These are phyloP conservation scores for Hydropsyche tenuis DNA, from an alignment of 1,140 invertebrate genomes.

Conservation along the genomic window DNA sequence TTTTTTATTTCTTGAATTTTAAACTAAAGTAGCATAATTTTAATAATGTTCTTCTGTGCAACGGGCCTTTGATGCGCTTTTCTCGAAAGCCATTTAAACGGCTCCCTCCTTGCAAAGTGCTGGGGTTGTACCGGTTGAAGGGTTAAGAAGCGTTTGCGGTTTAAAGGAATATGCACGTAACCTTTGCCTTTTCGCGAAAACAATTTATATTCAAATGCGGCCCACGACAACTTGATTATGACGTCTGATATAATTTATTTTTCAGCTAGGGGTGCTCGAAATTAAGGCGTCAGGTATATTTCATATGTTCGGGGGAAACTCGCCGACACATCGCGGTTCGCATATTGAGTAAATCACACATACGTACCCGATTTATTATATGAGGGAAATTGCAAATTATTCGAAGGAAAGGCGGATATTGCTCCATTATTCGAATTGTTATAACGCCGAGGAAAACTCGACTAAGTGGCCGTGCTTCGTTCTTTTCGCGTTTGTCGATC, in stretches of 20 bases:
- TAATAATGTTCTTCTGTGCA: not conserved
- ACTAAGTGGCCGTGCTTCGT: not conserved
- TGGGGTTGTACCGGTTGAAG: conserved; percentile 24
- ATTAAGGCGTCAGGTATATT: conserved; percentile 30
- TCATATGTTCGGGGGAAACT: conserved; percentile 2
- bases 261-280: conserved; percentile 43
- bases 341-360: not conserved
- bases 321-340: not conserved
- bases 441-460: not conserved
- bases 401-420: not conserved
- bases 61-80: conserved; percentile 16
- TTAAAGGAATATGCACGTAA: conserved; percentile 45
- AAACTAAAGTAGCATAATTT: not conserved
- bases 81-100: conserved; percentile 22
- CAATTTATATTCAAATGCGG: conserved; percentile 51
- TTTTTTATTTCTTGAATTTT: not conserved
- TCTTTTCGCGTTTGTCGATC: conserved; percentile 37
- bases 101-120: not conserved
- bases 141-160: conserved; percentile 47
- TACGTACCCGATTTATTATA: not conserved
- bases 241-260: conserved; percentile 52
- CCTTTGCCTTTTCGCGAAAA: conserved; percentile 42
- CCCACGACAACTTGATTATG: conserved; percentile 51
- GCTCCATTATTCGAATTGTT: conserved; percentile 5
- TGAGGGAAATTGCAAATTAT: conserved; percentile 11